Base-by-base conservation (phyloP, 2,888 invertebrate species). In the Drosophila meridionalis region DNA sequence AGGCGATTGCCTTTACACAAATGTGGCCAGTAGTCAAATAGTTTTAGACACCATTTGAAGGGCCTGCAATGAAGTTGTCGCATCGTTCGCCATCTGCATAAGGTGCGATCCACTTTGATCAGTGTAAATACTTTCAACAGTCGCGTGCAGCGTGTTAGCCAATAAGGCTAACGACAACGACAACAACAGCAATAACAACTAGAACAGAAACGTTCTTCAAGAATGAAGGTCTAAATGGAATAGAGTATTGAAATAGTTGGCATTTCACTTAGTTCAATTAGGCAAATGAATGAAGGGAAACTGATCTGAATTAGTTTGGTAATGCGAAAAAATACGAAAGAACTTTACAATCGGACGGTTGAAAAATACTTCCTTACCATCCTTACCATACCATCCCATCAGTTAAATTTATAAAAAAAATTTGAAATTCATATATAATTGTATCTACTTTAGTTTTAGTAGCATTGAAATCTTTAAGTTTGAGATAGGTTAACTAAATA, bases 31-130 rank as follows among this genome's bases (percentile, higher is more conserved):
- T 85, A 88, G 88, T 72, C 81, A 85, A 88, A 85, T 90, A 83
- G 68, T 71, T 69, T 58, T 43, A 68, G 52, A 85, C 78, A 85
- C 88, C 52, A 43, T 56, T 60, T 40, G 30, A 56, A 66, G 80
- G 68, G 67, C 68, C 85, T 53, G 55, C 74, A 34, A 28, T 60
- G 34, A 20, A 45, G 66, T 50, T 62, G 32, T 36, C 43, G 53
- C 38, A 38, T 40, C 28, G 36, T 11, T 42, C 2, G 50, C 40
- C n/a, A 87, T 89, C 89, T 89, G 87, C 83, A 87, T 84, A 89
- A 89, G 83, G 87, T 62, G 87, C 73, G 76, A 64, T 50, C 36
- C 80, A 89, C 84, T 89, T 89, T 82, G 82, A 65, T 52, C 70
- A 47, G 20, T 12, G 20, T 14, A 30, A 57, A 61, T 71, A 30